Base-by-base conservation (phyloP, 2,888 invertebrate species). In the Heliconius erato region DNA sequence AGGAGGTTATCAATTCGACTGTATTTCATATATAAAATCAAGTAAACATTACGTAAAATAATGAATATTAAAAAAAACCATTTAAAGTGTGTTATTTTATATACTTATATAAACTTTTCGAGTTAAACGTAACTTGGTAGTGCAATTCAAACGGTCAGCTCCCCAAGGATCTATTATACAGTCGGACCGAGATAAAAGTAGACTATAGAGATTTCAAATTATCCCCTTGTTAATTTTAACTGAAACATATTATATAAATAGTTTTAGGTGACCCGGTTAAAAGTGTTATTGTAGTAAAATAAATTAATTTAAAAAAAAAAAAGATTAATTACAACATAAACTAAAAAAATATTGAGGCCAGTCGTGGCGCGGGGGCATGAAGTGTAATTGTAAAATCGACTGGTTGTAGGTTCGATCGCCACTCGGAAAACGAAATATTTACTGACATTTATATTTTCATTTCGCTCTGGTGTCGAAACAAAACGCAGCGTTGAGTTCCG, bases 101-200 rank as follows among this genome's bases (percentile, higher is more conserved):
- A 12, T n/a, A 71, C 40, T 71, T 71, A 44, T n/a, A 71, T n/a
- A 40, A 71, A 71, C 26, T 71, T 71, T 71, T 71, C 71, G 44
- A 71, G 71, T 71, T 40, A 44, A 28, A 71, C 5, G 23, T 71
- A 71, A 71, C 71, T 44, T 71, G 16, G 16, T n/a, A 71, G 71
- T 71, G 40, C 44, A 59, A 32, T 76, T 63, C 59, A n/a, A 76
- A 59, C 74, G 59, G 59, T 35, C 12, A 32, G 23, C 23, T 76
- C 74, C 35, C 74, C 9, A 7, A 54, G 59, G 74, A 35, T 59
- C 59, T 59, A 76, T 76, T 76, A 63, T 76, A 35, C 14, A 76
- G 32, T n/a, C 35, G 35, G 59, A 59, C 28, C 54, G 74, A 35
- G 59, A 76, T 76, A 76, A 76, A 76, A 76, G 35, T 59, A 35